Evolutionary conservation across 1,140 invertebrate species (phyloP).

Genomic region (Vanessa tameamea): DNA sequence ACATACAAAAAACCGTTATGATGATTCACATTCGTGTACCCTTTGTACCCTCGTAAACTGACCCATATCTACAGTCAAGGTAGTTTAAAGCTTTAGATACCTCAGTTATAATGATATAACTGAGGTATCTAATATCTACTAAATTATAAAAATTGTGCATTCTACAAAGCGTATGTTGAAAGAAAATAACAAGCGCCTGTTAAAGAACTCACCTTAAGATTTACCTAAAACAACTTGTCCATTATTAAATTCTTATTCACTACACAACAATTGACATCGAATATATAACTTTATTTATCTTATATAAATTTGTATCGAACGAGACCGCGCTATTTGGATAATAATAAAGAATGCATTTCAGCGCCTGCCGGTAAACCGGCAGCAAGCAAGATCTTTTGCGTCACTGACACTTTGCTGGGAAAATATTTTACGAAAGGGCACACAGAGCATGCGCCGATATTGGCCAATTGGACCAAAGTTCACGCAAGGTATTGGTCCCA

Average conservation of each 20-base stretch:
- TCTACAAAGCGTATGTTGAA: slow-evolving; percentile 19
- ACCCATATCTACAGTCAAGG: slow-evolving; percentile 3
- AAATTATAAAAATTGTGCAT: background rate
- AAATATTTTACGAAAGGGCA: slow-evolving; percentile 59
- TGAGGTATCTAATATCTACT: slow-evolving; percentile 6
- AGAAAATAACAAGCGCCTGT: slow-evolving; percentile 25
- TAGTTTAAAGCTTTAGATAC: slow-evolving; percentile 20
- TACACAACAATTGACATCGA: slow-evolving; percentile 68
- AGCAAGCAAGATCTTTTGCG: slow-evolving; percentile 53
- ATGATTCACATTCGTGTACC: slow-evolving; percentile 16
- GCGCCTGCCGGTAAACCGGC: slow-evolving; percentile 62
- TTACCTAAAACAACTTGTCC: slow-evolving; percentile 51
- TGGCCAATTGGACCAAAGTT: slow-evolving; percentile 63
- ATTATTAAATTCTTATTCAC: slow-evolving; percentile 57
- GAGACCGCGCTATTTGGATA: slow-evolving; percentile 33
- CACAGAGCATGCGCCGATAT: slow-evolving; percentile 63
- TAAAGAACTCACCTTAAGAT: slow-evolving; percentile 64
- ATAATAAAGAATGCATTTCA: slow-evolving; percentile 53
- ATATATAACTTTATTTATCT: slow-evolving; percentile 27
- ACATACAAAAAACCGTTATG: slow-evolving; percentile 1
- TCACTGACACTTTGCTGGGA: slow-evolving; percentile 62
- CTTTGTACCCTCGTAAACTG: slow-evolving; percentile 2
- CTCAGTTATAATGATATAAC: no score
- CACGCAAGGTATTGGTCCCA: slow-evolving; percentile 43
- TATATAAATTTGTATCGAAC: slow-evolving; percentile 13